These are phyloP conservation scores for Phainopepla nitens DNA, from an alignment of 2,113 vertebrate genomes.

Conservation along the genomic window DNA sequence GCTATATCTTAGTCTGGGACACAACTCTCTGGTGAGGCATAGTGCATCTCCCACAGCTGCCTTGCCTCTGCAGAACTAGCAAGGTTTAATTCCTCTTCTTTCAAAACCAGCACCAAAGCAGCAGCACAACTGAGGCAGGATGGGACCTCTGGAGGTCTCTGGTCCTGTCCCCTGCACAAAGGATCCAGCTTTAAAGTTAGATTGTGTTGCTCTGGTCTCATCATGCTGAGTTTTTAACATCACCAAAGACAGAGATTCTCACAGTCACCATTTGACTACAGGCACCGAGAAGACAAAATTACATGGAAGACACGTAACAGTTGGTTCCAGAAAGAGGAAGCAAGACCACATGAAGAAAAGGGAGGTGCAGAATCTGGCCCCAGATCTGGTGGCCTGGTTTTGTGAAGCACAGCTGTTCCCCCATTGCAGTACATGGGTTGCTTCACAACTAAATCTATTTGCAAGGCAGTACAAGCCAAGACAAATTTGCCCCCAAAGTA, in stretches of 20 bases:
- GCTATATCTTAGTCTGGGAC: neutral
- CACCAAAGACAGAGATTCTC: neutral
- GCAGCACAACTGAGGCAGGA: neutral
- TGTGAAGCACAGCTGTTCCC: neutral
- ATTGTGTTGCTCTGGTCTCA: neutral
- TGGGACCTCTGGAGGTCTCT: neutral
- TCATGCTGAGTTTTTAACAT: neutral
- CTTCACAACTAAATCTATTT: neutral
- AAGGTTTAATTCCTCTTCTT: neutral
- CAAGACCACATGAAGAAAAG: neutral
- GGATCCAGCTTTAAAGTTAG: neutral
- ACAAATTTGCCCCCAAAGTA: constrained; percentile 55
- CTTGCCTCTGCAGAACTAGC: neutral
- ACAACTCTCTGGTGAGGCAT: neutral
- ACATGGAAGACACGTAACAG: neutral
- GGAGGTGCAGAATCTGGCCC: neutral
- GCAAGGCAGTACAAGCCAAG: constrained; percentile 9
- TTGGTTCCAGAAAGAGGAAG: neutral
- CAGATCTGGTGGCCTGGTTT: constrained; percentile 5
- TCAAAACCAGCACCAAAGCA: neutral
- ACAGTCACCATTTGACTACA: neutral
- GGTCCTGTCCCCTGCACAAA: neutral
- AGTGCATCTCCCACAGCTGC: neutral
- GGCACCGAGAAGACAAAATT: neutral
- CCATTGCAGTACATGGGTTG: neutral